Conservation (phyloP, 2,113 vertebrate genomes). For the Hipposideros armiger region DNA sequence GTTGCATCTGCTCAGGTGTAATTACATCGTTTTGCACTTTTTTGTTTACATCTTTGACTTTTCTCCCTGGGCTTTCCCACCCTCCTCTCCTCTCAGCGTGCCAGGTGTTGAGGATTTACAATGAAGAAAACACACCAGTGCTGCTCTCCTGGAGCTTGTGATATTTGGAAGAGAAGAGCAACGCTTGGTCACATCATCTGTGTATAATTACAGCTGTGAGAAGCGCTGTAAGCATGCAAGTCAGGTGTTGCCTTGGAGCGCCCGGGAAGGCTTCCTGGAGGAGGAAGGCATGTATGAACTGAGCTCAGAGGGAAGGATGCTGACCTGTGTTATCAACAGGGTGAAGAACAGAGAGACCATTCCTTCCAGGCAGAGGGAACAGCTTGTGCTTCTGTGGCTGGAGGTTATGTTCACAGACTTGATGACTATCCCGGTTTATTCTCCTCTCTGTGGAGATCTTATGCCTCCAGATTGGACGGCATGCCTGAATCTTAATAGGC, state of each 20-base stretch:
- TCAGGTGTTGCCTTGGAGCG: not conserved
- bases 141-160: not conserved
- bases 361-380: not conserved
- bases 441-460: not conserved
- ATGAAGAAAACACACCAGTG: not conserved
- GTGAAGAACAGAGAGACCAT: not conserved
- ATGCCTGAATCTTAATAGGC: not conserved
- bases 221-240: not conserved
- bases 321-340: not conserved
- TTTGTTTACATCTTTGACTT: not conserved
- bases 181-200: accelerated
- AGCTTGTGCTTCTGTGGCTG: not conserved
- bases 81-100: no score
- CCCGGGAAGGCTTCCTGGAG: not conserved
- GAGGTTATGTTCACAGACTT: not conserved
- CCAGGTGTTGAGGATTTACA: no score
- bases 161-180: not conserved
- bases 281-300: not conserved
- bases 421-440: not conserved
- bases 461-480: not conserved
- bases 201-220: not conserved
- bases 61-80: not conserved
- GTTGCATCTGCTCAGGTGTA: not conserved
- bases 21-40: not conserved
- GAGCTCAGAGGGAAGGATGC: not conserved